Evolutionary conservation across 2,888 invertebrate genomes (phyloP).

Genomic region (Neoascia interrupta): DNA sequence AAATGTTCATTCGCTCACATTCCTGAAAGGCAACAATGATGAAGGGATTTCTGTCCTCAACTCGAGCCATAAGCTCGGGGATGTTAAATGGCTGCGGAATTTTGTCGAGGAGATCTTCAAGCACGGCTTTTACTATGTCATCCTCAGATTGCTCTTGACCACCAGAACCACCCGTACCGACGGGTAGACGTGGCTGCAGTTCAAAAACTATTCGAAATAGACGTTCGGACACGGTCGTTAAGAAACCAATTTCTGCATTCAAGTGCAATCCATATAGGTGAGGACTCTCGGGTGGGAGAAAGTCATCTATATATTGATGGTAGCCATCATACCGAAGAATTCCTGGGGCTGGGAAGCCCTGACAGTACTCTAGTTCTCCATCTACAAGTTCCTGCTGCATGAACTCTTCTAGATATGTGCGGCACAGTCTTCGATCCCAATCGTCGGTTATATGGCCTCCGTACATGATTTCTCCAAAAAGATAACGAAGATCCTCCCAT

Average conservation of each 20-base stretch:
- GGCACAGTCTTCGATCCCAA: conserved; percentile 94
- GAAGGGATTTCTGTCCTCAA: conserved; percentile 94
- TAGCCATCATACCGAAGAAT: conserved; percentile 93
- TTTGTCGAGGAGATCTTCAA: conserved; percentile 94
- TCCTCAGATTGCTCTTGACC: conserved; percentile 86
- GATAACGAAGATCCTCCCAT: conserved; percentile 95
- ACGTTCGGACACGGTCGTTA: conserved; percentile 91
- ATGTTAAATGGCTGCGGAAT: conserved; percentile 94
- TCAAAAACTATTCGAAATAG: conserved; percentile 92
- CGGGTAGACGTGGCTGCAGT: conserved; percentile 92
- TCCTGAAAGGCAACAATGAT: conserved; percentile 96
- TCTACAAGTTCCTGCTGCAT: conserved; percentile 93
- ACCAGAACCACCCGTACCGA: conserved; percentile 82
- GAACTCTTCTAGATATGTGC: conserved; percentile 91
- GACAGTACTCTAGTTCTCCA: conserved; percentile 90
- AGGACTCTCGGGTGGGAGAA: conserved; percentile 92
- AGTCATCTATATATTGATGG: conserved; percentile 92
- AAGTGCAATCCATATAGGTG: conserved; percentile 95
- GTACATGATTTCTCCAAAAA: conserved; percentile 98
- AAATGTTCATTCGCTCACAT: conserved; percentile 95
- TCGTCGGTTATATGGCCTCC: conserved; percentile 98
- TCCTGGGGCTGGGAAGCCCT: conserved; percentile 92
- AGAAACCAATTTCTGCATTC: conserved; percentile 96
- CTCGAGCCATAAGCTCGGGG: conserved; percentile 89
- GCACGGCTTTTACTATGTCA: conserved; percentile 83